A percentile compares a stretch with the other conserved stretches of the same genome.
These are phyloP conservation scores for Diarsia brunnea DNA, from an alignment of 2,888 invertebrate species.

Conservation along the genomic window DNA sequence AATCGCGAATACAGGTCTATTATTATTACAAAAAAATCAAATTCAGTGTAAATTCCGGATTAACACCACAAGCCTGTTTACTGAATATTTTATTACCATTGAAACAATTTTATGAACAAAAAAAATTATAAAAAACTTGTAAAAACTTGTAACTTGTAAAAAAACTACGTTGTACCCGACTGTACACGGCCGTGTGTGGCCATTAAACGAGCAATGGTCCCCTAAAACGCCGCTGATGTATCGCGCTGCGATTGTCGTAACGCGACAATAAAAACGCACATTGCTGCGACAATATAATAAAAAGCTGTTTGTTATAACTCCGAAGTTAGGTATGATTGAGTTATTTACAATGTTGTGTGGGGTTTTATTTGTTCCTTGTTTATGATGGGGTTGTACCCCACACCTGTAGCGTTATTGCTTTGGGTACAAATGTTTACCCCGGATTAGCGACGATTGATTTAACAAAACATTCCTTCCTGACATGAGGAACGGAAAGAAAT, in stretches of 20 bases:
- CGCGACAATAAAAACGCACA: conserved; percentile 62
- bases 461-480: not conserved
- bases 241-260: conserved; percentile 51
- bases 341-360: conserved; percentile 55
- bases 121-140: too few species aligned
- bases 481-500: not conserved
- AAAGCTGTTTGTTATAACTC: conserved; percentile 60
- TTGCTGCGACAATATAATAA: conserved; percentile 56
- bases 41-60: not conserved
- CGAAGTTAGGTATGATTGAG: conserved; percentile 38
- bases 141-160: not conserved
- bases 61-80: not conserved
- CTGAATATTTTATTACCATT: not conserved
- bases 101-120: not conserved
- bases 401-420: conserved; percentile 31
- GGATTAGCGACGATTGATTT: conserved; percentile 17
- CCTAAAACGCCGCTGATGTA: conserved; percentile 67
- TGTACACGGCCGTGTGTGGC: conserved; percentile 71
- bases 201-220: conserved; percentile 75
- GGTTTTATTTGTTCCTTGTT: conserved; percentile 40
- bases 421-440: not conserved
- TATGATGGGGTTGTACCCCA: conserved; percentile 27
- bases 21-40: not conserved
- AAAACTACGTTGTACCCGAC: not conserved
- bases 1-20: not conserved